Evolutionary conservation across 92 coral and sea anemone species (phyloP), one percentile per base, ranked within the genome.

Genomic region (Virgularia gustaviana): DNA sequence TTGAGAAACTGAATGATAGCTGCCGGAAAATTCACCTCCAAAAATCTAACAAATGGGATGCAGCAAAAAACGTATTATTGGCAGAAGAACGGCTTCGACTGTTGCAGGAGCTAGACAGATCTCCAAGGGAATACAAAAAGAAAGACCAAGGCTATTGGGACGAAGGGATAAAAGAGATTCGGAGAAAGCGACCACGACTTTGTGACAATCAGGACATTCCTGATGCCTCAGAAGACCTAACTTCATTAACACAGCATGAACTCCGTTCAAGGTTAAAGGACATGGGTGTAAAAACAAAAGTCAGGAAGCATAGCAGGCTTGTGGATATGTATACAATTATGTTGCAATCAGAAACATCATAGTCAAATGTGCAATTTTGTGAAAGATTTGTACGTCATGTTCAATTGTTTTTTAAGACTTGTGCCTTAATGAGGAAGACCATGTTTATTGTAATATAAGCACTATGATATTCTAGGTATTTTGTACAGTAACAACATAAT

Each of bases 1-100:
- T n/a, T n/a, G n/a, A n/a, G n/a, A n/a, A n/a, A n/a, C n/a, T n/a
- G n/a, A n/a, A n/a, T 65, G 85, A 84, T 37, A 83, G 73, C 57
- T 73, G 85, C 22, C 6, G 81, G 20, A 54, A 81, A 52, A 57
- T 79, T 68, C 81, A 84, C 38, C 54, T 83, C 3, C 74, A 49
- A 18, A 72, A 79, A 62, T 83, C n/a, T n/a, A n/a, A n/a, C n/a
- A n/a, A n/a, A n/a, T n/a, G n/a, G n/a, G n/a, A n/a, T n/a, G n/a
- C n/a, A 18, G 78, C 88, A 25, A 85, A 75, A 41, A 85, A 85
- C 70, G 79, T 84, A 1, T 76, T 79, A 4, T 8, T 73, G 61
- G 88, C 81, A 2, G 72, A 52, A 23, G 81, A 84, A 39, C 63
- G 88, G 12, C 63, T 73, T 25, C 70, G 81, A 51, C 11, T 57